Evolutionary conservation across 2,888 invertebrate species (phyloP), one percentile per base, ranked within the genome.

Genomic region (Hoplodrina ambigua): DNA sequence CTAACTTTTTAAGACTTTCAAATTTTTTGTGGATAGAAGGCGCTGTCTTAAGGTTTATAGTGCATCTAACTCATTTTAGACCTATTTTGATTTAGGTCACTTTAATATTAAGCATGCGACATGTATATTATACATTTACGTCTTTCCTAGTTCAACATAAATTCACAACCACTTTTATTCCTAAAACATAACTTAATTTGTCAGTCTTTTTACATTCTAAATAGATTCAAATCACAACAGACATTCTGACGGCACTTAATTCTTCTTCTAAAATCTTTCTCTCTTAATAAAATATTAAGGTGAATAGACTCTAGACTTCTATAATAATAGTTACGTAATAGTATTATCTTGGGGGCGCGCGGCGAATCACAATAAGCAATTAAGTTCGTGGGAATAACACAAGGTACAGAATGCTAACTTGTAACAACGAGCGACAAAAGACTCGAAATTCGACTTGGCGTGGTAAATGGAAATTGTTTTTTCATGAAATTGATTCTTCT

Each of bases 361-460:
- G 17, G 37, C 54, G 81, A 80, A 80, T 80, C 66, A 80, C 74
- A 81, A 83, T 78, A 65, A 67, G 55, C 63, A 72, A 80, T 83
- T 77, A 75, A 72, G 74, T 52, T 72, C 72, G 81, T 78, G 72
- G 69, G 83, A 83, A 60, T 64, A 54, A 79, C 49, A 49, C 49
- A 44, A 15, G 15, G 13, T 49, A 80, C 53, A 74, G 80, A 64
- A 75, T 55, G 46, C 41, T 65, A 37, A 69, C 64, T 59, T 37
- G 7, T 10, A 20, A 15, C 30, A 33, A 15, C 44, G 44, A 10
- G 49, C 1, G 59, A 72, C 63, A 60, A 63, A 25, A 44, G 11
- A 70, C 46, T 50, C 4, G 5, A 20, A 64, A 53, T 57, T 33
- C 44, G 44, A 44, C 13, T 53, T 4, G 1, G 33, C 11, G 20